Base-by-base conservation (phyloP, 1,140 invertebrate genomes). In the Nixonia krombeini region DNA sequence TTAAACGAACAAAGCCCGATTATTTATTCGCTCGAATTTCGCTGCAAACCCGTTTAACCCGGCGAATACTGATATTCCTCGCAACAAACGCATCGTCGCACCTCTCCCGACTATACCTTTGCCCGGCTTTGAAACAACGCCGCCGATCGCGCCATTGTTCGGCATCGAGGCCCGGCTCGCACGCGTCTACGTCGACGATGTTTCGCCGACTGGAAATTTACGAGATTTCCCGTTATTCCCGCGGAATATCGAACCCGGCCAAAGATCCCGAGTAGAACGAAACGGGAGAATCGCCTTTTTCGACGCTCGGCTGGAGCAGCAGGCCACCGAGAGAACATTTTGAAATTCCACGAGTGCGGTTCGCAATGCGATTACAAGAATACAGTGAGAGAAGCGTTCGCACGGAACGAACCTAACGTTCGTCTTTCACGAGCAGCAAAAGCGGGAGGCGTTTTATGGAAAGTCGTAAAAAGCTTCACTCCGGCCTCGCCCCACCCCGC, bases 381-480 rank as follows among this genome's bases (percentile, higher is more conserved):
- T 65, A 65, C 62, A 65, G 47, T 41, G 49, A 57, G 49, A 57
- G 40, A 65, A 58, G 62, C 62, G 53, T 65, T 65, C 62, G 62
- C 49, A 47, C 62, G 37, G 62, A 65, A 57, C 62, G 62, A 65
- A 65, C 61, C 61, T 64, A 64, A 64, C 62, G 49, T 65, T 65
- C 62, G 61, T 64, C 61, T 64, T 64, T 57, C 61, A 57, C 40
- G 41, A 63, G 47, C 52, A 46, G 49, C 52, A 46, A 26, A 25
- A n/a, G 26, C 29, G 47, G 61, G 47, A 31, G 38, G 52, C 45
- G 37, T 65, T 65, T 65, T 52, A 65, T 65, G 61, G 61, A 57
- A 65, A 65, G 61, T 65, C 61, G 61, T 65, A 65, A 65, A 65
- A 65, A 65, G 61, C 61, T 65, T 65, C 58, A n/a, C n/a, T 65